Evolutionary conservation across 1,140 invertebrate genomes (phyloP).

Genomic region (Pachyrhynchus sulphureomaculatus): DNA sequence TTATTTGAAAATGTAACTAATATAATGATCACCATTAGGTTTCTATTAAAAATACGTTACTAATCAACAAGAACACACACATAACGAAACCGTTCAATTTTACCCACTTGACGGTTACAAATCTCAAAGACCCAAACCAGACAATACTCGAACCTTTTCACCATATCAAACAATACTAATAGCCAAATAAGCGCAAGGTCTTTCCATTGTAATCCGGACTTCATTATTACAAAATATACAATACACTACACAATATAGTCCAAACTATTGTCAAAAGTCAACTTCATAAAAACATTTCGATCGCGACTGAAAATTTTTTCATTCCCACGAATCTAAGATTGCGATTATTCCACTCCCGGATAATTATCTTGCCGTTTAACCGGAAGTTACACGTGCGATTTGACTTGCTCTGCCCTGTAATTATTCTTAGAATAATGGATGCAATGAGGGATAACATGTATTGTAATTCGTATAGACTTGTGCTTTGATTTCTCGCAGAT

Average conservation of each 20-base stretch:
- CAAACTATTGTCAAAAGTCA: not conserved
- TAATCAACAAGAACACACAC: too few relatives aligned
- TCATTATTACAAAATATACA: too few relatives aligned
- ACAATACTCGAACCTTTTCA: not conserved
- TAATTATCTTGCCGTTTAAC: not conserved
- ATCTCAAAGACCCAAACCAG: not conserved
- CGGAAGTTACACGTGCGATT: conserved; percentile 25
- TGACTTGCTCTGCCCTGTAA: conserved; percentile 3
- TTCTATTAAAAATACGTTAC: too few relatives aligned
- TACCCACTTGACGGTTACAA: conserved; percentile 4
- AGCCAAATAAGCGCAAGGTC: too few relatives aligned
- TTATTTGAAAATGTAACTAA: too few relatives aligned
- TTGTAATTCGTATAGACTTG: conserved; percentile 2
- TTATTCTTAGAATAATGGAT: not conserved
- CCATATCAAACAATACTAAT: not conserved
- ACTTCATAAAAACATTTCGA: not conserved
- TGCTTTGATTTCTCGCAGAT: not conserved
- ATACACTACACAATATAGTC: not conserved
- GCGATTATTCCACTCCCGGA: not conserved
- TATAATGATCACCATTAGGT: too few relatives aligned
- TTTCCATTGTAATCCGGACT: too few relatives aligned
- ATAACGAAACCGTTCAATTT: not conserved
- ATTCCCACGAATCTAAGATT: conserved; percentile 17
- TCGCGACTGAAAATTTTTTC: not conserved
- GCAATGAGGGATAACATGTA: not conserved